Evolutionary conservation across 2,113 vertebrate species (phyloP), one percentile per base, ranked within the genome.

Genomic region (Puntigrus tetrazona): DNA sequence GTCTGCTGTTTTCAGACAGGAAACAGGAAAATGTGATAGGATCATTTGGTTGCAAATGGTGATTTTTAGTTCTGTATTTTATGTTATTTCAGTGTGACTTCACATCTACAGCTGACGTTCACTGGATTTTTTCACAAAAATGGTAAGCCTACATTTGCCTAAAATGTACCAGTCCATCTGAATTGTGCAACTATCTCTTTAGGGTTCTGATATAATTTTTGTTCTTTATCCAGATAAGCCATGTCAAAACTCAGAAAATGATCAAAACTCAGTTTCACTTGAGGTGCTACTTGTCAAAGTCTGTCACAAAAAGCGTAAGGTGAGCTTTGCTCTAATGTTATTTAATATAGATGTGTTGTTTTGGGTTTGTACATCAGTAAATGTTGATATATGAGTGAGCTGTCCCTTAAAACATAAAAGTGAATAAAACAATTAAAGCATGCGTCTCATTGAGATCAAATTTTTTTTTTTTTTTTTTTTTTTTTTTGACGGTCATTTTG

Each of bases 101-200:
- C 97, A 89, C 98, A 99, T 93, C 93, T 99, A 80, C 98, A 99
- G 91, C 96, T 99, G 89, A 99, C 97, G 9, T 99, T 99, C 94
- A 99, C 97, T 91, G 98, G 98, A 92, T 99, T 99, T 96, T 99
- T 98, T 96, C 96, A 98, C 94, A 99, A 98, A 95, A 97, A 96
- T 91, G 97, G 97, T 98, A 94, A 88, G 96, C 45, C 41, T 45
- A 7, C 18, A 73, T 45, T 38, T 94, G 88, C n/a, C 45, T 1
- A 87, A 67, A 84, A 85, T 45, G 43, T 45, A 45, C 34, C 34
- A 72, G 9, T 25, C 22, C 14, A 11, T 45, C 70, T 43, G 38
- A 73, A 69, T 22, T 22, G 7, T 41, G 11, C 3, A 41, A n/a
- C 18, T 9, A 70, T 36, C 4, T 38, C n/a, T 70, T 73, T 45